phyloP scores from a whole-genome alignment of 2,113 vertebrate genomes.

The Halichoerus grypus region DNA sequence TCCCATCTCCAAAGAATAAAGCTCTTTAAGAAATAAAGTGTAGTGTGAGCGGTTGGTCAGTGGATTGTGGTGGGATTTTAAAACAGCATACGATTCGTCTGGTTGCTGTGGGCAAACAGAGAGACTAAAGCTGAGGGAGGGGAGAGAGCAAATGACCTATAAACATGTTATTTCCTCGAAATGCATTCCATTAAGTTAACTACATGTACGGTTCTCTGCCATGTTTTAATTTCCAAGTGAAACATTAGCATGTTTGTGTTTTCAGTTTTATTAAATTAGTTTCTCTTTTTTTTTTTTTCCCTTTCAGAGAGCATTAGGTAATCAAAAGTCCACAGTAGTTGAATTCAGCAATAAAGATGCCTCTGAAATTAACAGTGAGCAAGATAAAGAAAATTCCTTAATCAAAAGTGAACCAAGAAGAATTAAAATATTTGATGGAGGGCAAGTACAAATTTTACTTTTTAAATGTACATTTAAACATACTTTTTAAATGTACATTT shows the following conservation, averaged over 20 bases:
- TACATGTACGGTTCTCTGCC: background rate
- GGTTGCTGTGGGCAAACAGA: background rate
- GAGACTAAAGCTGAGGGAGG: background rate
- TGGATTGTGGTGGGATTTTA: background rate
- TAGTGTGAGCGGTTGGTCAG: background rate
- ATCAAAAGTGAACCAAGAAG: conserved; percentile 95
- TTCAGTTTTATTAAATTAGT: conserved; percentile 80
- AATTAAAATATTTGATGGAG: conserved; percentile 99
- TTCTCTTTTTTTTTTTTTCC: conserved; percentile 83
- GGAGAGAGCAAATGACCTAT: background rate
- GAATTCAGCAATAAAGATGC: conserved; percentile 93
- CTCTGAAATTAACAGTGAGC: conserved; percentile 93
- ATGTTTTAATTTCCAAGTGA: conserved; percentile 69
- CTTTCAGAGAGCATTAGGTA: conserved; percentile 88
- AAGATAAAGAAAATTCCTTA: conserved; percentile 93
- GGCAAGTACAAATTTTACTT: conserved; percentile 91
- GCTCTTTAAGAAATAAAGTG: background rate
- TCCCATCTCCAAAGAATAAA: background rate
- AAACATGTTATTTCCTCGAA: background rate
- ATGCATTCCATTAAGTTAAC: conserved; percentile 5
- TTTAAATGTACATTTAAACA: conserved; percentile 76
- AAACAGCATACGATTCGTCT: background rate
- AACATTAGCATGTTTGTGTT: conserved; percentile 70
- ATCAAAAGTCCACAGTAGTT: conserved; percentile 89
- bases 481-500: conserved; percentile 83